These are phyloP conservation scores for Lasioglossum figueresi DNA, from an alignment of 2,888 invertebrate genomes.

Conservation along the genomic window DNA sequence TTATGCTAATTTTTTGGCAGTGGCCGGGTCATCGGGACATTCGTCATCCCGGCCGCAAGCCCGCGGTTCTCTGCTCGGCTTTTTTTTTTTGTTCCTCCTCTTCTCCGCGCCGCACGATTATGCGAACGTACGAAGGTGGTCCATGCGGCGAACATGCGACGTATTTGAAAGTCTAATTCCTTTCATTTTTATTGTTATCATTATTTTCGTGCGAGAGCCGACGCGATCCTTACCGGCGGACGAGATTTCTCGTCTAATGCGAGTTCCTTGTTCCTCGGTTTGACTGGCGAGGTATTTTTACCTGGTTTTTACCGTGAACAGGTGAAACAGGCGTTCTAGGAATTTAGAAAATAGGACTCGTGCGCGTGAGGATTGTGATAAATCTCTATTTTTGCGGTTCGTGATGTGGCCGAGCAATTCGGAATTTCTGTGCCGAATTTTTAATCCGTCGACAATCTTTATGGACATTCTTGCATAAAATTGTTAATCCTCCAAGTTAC, in stretches of 20 bases:
- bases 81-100: background rate
- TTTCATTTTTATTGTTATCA: background rate
- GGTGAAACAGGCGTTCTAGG: background rate
- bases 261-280: slow-evolving; percentile 4
- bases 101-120: slow-evolving; percentile 46
- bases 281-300: background rate
- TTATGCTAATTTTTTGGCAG: slow-evolving; percentile 78
- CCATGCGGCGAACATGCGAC: slow-evolving; percentile 42
- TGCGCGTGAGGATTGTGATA: background rate
- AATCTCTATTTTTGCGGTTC: background rate
- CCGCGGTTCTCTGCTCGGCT: slow-evolving; percentile 58
- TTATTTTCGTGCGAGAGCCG: slow-evolving; percentile 1
- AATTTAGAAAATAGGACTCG: background rate
- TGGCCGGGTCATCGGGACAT: slow-evolving; percentile 70
- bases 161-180: slow-evolving; percentile 70
- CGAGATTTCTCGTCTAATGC: slow-evolving; percentile 24
- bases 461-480: background rate
- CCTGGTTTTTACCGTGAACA: slow-evolving; percentile 2
- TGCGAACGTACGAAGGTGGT: slow-evolving; percentile 60
- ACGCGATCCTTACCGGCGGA: slow-evolving; percentile 13
- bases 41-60: slow-evolving; percentile 73
- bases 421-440: too few relatives aligned
- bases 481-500: background rate
- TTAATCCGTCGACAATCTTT: background rate
- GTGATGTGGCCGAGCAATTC: background rate